Conservation (phyloP, 2,888 invertebrate species). For the Ditula angustiorana region DNA sequence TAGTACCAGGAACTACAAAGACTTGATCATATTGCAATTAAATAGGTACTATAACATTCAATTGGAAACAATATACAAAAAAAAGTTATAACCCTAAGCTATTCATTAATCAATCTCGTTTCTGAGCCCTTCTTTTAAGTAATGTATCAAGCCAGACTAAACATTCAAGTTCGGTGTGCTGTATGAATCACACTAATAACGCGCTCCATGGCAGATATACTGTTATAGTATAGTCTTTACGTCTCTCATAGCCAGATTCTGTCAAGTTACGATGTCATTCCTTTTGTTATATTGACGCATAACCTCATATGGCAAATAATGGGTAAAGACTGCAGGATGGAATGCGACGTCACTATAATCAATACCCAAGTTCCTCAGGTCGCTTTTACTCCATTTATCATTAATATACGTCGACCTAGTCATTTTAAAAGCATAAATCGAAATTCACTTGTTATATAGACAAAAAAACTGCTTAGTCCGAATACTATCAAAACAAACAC, state of each 20-base stretch:
- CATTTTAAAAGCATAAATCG: not conserved
- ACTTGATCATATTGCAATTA: too few species aligned
- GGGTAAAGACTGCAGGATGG: not conserved
- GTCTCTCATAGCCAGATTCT: not conserved
- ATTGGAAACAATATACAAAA: too few species aligned
- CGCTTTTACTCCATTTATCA: not conserved
- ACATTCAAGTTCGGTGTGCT: too few species aligned
- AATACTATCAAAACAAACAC: slow-evolving; percentile 16
- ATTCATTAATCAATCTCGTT: too few species aligned
- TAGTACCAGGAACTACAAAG: too few species aligned
- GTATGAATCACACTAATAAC: too few species aligned
- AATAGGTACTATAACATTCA: too few species aligned
- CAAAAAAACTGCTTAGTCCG: not conserved
- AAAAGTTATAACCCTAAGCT: too few species aligned
- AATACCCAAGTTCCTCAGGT: not conserved
- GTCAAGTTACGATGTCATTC: not conserved
- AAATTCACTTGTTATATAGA: not conserved
- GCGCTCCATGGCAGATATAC: not conserved
- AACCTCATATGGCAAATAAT: not conserved
- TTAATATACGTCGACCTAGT: not conserved
- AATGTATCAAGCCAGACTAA: too few species aligned
- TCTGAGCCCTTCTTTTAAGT: too few species aligned
- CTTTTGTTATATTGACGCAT: not conserved
- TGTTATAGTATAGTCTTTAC: too few species aligned
- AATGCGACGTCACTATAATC: slow-evolving; percentile 2